These are phyloP conservation scores for Mastacembelus armatus DNA, from an alignment of 2,797 vertebrate species.

Conservation along the genomic window DNA sequence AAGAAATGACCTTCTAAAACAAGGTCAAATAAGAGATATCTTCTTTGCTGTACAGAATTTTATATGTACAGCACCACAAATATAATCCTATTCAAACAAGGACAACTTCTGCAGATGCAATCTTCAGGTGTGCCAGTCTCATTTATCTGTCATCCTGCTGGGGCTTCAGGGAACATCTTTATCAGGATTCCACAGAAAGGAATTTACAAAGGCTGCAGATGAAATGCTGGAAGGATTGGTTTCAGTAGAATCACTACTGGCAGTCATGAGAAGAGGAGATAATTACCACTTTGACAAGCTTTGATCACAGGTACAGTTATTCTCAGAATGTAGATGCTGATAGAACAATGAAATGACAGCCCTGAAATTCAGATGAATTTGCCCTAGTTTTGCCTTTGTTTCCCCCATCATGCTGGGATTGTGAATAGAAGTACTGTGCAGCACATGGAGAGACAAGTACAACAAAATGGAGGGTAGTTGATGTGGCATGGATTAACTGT, in stretches of 20 bases:
- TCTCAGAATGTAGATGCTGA: conserved; percentile 71
- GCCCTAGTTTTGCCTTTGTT: conserved; percentile 37
- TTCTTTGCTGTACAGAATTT: conserved; percentile 9
- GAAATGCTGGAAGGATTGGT: conserved; percentile 69
- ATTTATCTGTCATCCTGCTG: conserved; percentile 72
- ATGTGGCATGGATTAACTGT: conserved; percentile 30
- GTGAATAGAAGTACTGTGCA: conserved; percentile 61
- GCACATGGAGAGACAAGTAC: conserved; percentile 25
- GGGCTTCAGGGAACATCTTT: conserved; percentile 56
- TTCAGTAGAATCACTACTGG: conserved; percentile 69
- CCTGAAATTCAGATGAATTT: conserved; percentile 46
- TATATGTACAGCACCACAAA: conserved; percentile 29
- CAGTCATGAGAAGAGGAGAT: conserved; percentile 69
- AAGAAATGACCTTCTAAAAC: conserved; percentile 16
- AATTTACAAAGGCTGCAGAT: conserved; percentile 67
- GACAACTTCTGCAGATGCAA: conserved; percentile 59
- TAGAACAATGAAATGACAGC: conserved; percentile 71
- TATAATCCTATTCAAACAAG: conserved; percentile 14
- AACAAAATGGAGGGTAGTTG: conserved; percentile 49
- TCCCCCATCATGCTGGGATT: background rate
- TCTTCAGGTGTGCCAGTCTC: conserved; percentile 68
- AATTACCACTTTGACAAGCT: conserved; percentile 81
- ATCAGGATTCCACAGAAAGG: conserved; percentile 65
- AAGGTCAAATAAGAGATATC: background rate
- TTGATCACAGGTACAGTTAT: conserved; percentile 80